Base-by-base conservation (phyloP, 2,113 vertebrate species). In the Serranochromis macrocephalus region DNA sequence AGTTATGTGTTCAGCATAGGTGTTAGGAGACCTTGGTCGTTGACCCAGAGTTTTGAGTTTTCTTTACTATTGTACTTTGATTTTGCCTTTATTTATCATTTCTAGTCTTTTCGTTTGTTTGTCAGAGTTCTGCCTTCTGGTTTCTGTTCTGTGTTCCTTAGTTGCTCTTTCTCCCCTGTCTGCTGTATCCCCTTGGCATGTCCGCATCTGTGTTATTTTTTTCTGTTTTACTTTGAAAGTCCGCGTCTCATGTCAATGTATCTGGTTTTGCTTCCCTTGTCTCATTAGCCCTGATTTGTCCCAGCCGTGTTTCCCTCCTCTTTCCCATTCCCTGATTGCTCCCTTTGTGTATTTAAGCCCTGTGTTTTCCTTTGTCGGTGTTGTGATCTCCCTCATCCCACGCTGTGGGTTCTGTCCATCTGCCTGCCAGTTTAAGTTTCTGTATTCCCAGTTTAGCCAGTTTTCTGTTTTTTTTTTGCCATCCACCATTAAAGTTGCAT, bases 391-490 rank as follows among this genome's bases (percentile, higher is more conserved):
- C 12, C 24, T 57, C 24, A 16, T 57, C 7, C 24, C 55, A 29
- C 0, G 7, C 55, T 29, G 54, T 26, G 54, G 24, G 55, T 57
- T 57, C 24, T 57, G 13, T 14, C 7, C 21, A 13, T 0, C 24
- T 26, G 54, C 13, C 24, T 29, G 24, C 24, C 24, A 16, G 2
- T 57, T 57, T 57, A 57, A 29, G 7, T 57, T 57, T 5, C 24
- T 57, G 4, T 57, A 57, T 8, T 57, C 54, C 54, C 3, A 29
- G 12, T 57, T 57, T 14, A 26, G 54, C 21, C 54, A 26, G 54
- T 57, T 57, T 26, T 14, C 12, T 1, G 53, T 0, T 1, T 26
- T 26, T 57, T 24, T 1, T 33, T 33, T 2, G 7, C 54, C 24
- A 57, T 26, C 54, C 24, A 57, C 24, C 24, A 29, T 57, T 57